Conservation (phyloP, 2,888 invertebrate species). For the Pegoplata infirma region DNA sequence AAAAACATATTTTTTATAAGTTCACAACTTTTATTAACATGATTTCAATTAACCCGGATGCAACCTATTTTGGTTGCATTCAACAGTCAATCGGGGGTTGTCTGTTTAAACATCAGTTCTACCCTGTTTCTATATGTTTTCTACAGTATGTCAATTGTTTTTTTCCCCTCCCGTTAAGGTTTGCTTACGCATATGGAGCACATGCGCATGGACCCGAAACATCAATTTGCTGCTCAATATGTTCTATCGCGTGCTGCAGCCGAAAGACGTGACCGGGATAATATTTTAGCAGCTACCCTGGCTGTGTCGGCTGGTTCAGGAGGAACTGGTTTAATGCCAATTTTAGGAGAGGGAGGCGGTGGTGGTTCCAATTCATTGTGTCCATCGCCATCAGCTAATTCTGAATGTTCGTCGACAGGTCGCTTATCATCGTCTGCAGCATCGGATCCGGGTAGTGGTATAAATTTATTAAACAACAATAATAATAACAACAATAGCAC, state of each 20-base stretch:
- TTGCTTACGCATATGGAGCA: slow-evolving; percentile 96
- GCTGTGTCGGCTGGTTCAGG: slow-evolving; percentile 81
- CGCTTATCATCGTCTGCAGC: slow-evolving; percentile 89
- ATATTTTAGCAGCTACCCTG: slow-evolving; percentile 83
- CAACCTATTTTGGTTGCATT: no score
- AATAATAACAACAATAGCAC: slow-evolving; percentile 81
- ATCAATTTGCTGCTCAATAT: slow-evolving; percentile 96
- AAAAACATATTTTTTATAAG: no score
- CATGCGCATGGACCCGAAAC: slow-evolving; percentile 97
- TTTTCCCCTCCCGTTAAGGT: slow-evolving; percentile 84
- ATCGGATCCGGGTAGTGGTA: slow-evolving; percentile 82
- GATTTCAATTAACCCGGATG: no score
- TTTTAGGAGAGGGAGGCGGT: slow-evolving; percentile 64
- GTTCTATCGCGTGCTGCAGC: slow-evolving; percentile 94
- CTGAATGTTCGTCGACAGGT: slow-evolving; percentile 91
- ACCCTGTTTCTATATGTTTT: no score
- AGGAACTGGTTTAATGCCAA: slow-evolving; percentile 63
- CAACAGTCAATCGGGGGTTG: no score
- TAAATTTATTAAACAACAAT: slow-evolving; percentile 81
- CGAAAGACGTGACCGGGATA: slow-evolving; percentile 91
- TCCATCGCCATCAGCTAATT: slow-evolving; percentile 91
- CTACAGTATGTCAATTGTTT: background rate
- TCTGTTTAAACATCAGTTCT: no score
- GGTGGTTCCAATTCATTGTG: slow-evolving; percentile 83
- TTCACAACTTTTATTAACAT: no score